A percentile compares a stretch with the other conserved stretches of the same genome.
Conservation (phyloP, 1,140 invertebrate genomes). For the Leptestheria dahalacensis region DNA sequence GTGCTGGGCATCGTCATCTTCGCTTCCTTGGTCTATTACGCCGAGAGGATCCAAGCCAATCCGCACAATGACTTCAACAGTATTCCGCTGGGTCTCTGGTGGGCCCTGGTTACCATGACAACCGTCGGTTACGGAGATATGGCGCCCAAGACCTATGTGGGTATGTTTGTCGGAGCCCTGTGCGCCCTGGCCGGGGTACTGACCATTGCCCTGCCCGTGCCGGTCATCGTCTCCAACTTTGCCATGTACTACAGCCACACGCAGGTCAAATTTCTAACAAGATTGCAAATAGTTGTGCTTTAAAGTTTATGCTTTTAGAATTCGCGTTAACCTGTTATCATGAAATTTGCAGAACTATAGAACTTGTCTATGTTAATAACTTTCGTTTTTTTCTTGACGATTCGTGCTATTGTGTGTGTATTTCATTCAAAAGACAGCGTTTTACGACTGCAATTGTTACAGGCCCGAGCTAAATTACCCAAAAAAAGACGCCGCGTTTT, state of each 20-base stretch:
- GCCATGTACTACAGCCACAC: conserved; percentile 98
- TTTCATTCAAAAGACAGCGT: neutral
- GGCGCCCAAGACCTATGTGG: conserved; percentile 86
- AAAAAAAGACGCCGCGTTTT: conserved; percentile 88
- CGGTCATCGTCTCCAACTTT: conserved; percentile 96
- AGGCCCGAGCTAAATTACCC: conserved; percentile 86
- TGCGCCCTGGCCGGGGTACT: conserved; percentile 91
- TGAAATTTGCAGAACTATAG: neutral
- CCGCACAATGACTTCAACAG: conserved; percentile 58
- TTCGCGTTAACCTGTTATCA: no score
- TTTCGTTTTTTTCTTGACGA: conserved; percentile 5
- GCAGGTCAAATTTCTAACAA: conserved; percentile 33
- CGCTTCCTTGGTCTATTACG: conserved; percentile 91
- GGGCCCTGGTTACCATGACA: conserved; percentile 97
- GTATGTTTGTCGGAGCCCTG: conserved; percentile 90
- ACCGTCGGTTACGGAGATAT: conserved; percentile 97
- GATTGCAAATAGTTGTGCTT: neutral
- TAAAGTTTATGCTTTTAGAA: neutral
- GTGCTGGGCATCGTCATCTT: conserved; percentile 93
- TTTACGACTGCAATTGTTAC: no score
- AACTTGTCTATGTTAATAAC: neutral
- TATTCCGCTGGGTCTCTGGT: conserved; percentile 94
- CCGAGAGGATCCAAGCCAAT: conserved; percentile 65
- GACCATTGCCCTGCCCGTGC: conserved; percentile 90
- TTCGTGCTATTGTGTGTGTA: neutral